phyloP scores from a whole-genome alignment of 2,797 vertebrate species.

The Eidolon dupreanum region DNA sequence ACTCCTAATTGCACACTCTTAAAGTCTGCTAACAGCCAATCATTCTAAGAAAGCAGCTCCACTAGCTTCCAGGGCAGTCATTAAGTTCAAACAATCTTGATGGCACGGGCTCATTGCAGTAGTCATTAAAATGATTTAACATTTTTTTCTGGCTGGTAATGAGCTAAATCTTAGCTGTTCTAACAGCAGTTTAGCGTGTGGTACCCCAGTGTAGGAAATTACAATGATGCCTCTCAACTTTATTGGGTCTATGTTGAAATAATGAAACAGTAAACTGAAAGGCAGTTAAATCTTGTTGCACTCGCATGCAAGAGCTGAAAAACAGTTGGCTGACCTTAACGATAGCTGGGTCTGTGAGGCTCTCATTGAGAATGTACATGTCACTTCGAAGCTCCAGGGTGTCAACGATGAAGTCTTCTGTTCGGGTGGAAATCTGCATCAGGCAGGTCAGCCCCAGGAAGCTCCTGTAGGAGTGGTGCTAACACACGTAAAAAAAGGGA shows the following conservation, averaged over 20 bases:
- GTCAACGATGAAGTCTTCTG: constrained; percentile 96
- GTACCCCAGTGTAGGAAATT: not conserved
- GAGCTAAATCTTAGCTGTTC: not conserved
- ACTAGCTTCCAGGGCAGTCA: not conserved
- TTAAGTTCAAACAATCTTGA: not conserved
- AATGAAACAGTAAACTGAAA: not conserved
- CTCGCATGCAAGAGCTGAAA: not conserved
- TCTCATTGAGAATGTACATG: constrained; percentile 95
- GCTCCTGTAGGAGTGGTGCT: constrained; percentile 98
- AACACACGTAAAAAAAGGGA: not conserved
- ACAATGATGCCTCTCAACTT: not conserved
- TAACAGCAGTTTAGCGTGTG: not conserved
- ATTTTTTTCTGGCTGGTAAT: not conserved
- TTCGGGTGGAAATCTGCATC: constrained; percentile 97
- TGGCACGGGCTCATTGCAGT: rapidly evolving
- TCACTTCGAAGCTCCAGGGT: constrained; percentile 93
- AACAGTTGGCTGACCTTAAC: constrained; percentile 91
- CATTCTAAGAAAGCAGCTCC: not conserved
- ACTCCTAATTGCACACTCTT: not conserved
- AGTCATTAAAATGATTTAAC: not conserved
- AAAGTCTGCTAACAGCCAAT: not conserved
- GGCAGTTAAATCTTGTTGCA: not conserved
- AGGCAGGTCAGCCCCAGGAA: constrained; percentile 96
- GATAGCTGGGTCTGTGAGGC: constrained; percentile 93
- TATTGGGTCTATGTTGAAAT: not conserved